These are phyloP conservation scores for Julus scandinavius DNA, from an alignment of 2,888 invertebrate genomes.

Conservation along the genomic window DNA sequence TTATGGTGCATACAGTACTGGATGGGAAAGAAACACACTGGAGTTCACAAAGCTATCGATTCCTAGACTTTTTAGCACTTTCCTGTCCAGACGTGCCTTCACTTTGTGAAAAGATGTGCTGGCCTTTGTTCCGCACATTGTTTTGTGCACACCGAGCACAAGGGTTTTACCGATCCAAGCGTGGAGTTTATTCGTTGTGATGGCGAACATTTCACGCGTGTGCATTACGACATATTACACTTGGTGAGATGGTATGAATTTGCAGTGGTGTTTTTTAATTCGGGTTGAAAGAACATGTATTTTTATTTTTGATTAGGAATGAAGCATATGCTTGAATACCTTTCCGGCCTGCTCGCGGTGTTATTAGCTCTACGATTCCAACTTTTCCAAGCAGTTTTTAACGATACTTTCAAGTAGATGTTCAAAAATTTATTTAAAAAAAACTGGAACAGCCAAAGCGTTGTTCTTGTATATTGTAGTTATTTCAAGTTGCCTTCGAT, in stretches of 20 bases:
- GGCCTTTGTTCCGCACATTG: conserved; percentile 1
- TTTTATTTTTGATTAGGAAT: conserved; percentile 1
- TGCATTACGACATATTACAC: neutral
- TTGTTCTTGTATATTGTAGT: neutral
- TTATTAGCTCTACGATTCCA: neutral
- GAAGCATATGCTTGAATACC: neutral
- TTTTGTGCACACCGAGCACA: neutral
- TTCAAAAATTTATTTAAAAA: neutral
- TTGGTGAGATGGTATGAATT: neutral
- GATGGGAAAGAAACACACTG: neutral
- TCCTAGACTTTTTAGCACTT: neutral
- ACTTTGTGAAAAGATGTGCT: neutral
- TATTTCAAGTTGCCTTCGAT: neutral
- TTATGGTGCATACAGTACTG: neutral
- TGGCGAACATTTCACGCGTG: neutral
- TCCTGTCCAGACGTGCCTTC: neutral
- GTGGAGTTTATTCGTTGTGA: neutral
- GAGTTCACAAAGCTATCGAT: neutral
- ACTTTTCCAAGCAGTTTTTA: neutral
- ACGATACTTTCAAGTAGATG: neutral
- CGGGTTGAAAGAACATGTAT: neutral
- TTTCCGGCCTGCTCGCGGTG: neutral
- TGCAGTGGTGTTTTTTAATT: neutral
- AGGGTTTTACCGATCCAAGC: neutral
- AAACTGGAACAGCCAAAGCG: neutral